Conservation (phyloP, 2,113 vertebrate genomes). For the Eublepharis macularius region DNA sequence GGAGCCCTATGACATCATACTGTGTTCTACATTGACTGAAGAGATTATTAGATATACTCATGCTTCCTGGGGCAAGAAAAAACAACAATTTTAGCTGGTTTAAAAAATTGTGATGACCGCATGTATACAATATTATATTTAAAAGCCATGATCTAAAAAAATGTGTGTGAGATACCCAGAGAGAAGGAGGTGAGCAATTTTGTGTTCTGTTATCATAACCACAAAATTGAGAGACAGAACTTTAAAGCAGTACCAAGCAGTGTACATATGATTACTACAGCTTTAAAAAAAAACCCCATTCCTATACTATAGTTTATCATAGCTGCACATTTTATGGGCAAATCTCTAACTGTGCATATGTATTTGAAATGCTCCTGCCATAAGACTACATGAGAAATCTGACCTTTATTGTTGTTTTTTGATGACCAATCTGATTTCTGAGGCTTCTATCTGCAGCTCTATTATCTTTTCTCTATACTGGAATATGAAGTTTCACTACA, state of each 20-base stretch:
- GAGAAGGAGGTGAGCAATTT: constrained; percentile 39
- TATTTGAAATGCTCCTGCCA: not conserved
- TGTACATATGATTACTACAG: constrained; percentile 55
- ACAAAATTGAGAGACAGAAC: constrained; percentile 49
- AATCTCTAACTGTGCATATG: not conserved
- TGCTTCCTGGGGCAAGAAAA: not conserved
- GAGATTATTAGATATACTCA: not conserved
- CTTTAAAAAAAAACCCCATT: constrained; percentile 41
- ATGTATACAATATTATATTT: not conserved
- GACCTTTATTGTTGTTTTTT: constrained; percentile 25
- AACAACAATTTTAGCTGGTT: constrained; percentile 19
- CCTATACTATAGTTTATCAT: constrained; percentile 21
- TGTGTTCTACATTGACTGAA: not conserved
- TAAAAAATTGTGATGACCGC: constrained; percentile 41
- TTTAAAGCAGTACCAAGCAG: constrained; percentile 43
- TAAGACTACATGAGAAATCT: not conserved
- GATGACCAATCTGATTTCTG: not conserved
- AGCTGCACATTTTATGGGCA: constrained; percentile 3
- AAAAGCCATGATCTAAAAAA: constrained; percentile 50
- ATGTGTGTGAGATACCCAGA: not conserved
- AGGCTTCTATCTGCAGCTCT: not conserved
- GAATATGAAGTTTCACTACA: not conserved
- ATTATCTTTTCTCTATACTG: rapidly evolving
- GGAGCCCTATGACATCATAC: not conserved
- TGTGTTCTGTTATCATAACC: constrained; percentile 3